Evolutionary conservation across 2,888 invertebrate species (phyloP), one percentile per base, ranked within the genome.

Genomic region (Petrophora chlorosata): DNA sequence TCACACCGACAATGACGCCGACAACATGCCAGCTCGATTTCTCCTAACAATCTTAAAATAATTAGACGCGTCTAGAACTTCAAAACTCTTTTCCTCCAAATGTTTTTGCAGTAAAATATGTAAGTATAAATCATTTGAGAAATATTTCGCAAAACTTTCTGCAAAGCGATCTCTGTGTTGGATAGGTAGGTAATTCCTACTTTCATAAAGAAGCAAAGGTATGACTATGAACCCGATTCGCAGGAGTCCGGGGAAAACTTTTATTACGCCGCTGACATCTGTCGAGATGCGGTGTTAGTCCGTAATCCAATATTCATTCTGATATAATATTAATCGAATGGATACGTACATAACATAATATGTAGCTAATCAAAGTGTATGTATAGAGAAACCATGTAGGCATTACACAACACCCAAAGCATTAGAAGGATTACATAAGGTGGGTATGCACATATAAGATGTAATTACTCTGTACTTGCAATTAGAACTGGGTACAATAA

Each of bases 251-350:
- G 60, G 66, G 64, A 65, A 63, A 78, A 80, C 69, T 82, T 82
- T 74, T 76, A 77, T 78, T 78, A 75, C 67, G 59, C 57, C 54
- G 53, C 56, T 67, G 76, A 77, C 79, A 79, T 77, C 75, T 78
- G 76, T 70, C 74, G 65, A 63, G 59, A 38, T 48, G 53, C 46
- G 42, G 55, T 28, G 47, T 29, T 35, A 46, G 36, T 45, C 26
- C 32, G 43, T 67, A 56, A 56, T 67, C 62, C 61, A 61, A 70
- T 65, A 67, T 63, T 56, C 53, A 53, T 59, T 50, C 53, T 53
- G 42, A 48, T 52, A 34, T 44, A 45, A 43, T 54, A 56, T 56
- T 56, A 53, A 53, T 46, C 36, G 48, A 33, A 50, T 16, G 38
- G 32, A 26, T 32, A 25, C 40, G 19, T 30, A 35, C 35, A 17